Conservation (phyloP, 2,888 invertebrate species). For the Orthosia cruda region DNA sequence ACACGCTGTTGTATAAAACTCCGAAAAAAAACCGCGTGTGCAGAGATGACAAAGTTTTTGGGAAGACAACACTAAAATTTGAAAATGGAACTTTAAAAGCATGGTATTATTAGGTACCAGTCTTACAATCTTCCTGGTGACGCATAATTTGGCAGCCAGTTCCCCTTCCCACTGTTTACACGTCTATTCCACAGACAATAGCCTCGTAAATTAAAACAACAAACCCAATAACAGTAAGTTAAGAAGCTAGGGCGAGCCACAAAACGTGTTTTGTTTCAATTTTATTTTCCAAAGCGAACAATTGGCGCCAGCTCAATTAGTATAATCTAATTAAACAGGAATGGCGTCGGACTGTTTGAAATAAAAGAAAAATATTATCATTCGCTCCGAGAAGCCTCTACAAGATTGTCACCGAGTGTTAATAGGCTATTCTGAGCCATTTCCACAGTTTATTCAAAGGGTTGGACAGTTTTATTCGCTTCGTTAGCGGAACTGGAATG, state of each 20-base stretch:
- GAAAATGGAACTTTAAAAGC: conserved; percentile 5
- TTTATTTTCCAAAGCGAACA: conserved; percentile 78
- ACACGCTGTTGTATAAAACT: background rate
- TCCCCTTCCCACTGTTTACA: conserved; percentile 51
- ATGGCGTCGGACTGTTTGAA: conserved; percentile 79
- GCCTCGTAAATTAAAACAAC: conserved; percentile 60
- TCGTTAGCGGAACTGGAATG: conserved; percentile 84
- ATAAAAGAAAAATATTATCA: conserved; percentile 90
- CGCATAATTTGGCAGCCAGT: conserved; percentile 46
- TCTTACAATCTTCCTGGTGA: conserved; percentile 21
- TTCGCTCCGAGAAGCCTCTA: conserved; percentile 80
- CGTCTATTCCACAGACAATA: conserved; percentile 52
- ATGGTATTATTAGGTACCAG: conserved; percentile 1
- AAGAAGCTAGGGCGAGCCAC: conserved; percentile 67
- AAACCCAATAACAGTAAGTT: conserved; percentile 67
- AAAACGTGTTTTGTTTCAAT: conserved; percentile 71
- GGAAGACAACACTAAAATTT: background rate
- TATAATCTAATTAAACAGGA: conserved; percentile 86
- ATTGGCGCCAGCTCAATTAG: conserved; percentile 82
- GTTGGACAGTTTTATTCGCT: conserved; percentile 87
- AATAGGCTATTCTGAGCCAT: conserved; percentile 87
- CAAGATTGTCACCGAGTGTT: conserved; percentile 87
- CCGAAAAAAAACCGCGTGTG: background rate
- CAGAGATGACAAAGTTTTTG: conserved; percentile 22
- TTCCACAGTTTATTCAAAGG: conserved; percentile 87